These are phyloP conservation scores for Dolichoris vasculosae DNA, from an alignment of 1,140 invertebrate genomes.

Conservation along the genomic window DNA sequence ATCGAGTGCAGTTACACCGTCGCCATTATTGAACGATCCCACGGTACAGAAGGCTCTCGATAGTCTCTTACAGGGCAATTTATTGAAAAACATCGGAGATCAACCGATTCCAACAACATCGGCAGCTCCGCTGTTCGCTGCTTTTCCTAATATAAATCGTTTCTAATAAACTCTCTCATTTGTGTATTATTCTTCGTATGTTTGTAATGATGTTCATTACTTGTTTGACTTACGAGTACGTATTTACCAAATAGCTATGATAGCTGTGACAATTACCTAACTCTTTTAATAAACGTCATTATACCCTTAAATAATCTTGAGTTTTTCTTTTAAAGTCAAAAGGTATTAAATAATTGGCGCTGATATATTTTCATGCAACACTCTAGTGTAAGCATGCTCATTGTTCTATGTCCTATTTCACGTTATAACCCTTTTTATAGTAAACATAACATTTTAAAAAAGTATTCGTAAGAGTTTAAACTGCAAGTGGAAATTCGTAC, in stretches of 20 bases:
- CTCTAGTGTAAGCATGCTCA: neutral
- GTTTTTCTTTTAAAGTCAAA: conserved; percentile 31
- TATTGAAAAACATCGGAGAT: conserved; percentile 76
- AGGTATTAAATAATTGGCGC: neutral
- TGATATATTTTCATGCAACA: neutral
- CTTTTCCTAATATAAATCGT: conserved; percentile 71
- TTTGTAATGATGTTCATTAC: conserved; percentile 47
- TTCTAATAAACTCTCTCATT: conserved; percentile 60
- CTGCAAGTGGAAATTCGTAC: neutral
- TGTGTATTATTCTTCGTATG: conserved; percentile 33
- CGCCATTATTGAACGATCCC: conserved; percentile 81
- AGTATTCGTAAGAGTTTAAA: conserved; percentile 1
- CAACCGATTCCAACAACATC: conserved; percentile 57
- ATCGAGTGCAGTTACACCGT: conserved; percentile 66
- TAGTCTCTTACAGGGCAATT: conserved; percentile 80
- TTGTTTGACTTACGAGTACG: conserved; percentile 35
- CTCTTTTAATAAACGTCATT: conserved; percentile 51
- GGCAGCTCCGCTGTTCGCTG: conserved; percentile 69
- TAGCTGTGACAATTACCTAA: conserved; percentile 48
- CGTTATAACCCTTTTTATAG: neutral
- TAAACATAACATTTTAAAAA: neutral
- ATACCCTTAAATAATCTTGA: conserved; percentile 31
- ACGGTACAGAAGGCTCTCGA: conserved; percentile 85
- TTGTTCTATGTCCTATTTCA: neutral
- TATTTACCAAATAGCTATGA: conserved; percentile 50